phyloP scores from a whole-genome alignment of 2,888 invertebrate species.

The Caenorhabditis sulstoni region DNA sequence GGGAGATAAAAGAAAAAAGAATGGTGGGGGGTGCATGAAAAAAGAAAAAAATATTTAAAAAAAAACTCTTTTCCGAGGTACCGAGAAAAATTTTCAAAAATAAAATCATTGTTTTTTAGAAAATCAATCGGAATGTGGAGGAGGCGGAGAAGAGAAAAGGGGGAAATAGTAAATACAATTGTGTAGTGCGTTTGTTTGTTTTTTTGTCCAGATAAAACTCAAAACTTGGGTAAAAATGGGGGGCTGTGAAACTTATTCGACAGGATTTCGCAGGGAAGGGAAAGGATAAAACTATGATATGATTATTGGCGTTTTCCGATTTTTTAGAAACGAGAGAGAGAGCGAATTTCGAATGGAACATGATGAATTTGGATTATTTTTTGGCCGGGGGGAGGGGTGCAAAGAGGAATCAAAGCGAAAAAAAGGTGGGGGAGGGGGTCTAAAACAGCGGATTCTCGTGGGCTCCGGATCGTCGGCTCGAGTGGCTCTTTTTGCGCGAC shows the following conservation, averaged over 20 bases:
- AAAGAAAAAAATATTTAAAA: too few species aligned
- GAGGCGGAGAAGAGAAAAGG: too few species aligned
- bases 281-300: conserved; percentile 58
- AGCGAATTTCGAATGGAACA: not conserved
- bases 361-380: conserved; percentile 10
- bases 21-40: too few species aligned
- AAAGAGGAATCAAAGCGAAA: too few species aligned
- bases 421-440: not conserved
- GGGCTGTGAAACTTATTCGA: not conserved
- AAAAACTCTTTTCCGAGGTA: too few species aligned
- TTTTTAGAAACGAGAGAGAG: too few species aligned
- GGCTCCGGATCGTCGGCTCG: conserved; percentile 24
- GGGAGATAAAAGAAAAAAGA: too few species aligned
- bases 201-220: not conserved
- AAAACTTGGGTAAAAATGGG: conserved; percentile 29
- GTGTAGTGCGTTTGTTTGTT: not conserved
- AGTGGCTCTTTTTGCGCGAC: conserved; percentile 28
- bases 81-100: too few species aligned
- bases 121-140: too few species aligned
- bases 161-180: conserved; percentile 21
- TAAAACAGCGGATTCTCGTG: conserved; percentile 52
- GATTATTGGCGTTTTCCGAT: conserved; percentile 16
- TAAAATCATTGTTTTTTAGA: too few species aligned
- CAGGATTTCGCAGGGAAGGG: not conserved
- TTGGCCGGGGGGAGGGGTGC: too few species aligned